Evolutionary conservation across 1,140 invertebrate genomes (phyloP), one percentile per base, ranked within the genome.

Genomic region (Pogonomyrmex californicus): DNA sequence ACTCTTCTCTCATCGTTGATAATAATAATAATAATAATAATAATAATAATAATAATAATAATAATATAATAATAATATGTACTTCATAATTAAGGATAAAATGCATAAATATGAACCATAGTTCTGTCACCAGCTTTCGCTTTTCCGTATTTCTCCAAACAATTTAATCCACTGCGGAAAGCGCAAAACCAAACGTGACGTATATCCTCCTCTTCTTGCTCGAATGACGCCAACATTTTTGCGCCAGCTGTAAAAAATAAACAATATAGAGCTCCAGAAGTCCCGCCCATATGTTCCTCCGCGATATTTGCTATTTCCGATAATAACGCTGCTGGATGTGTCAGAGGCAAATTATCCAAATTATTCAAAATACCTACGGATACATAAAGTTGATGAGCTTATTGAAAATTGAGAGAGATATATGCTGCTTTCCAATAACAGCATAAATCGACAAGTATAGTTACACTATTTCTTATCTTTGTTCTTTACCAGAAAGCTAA

Each of bases 71-170:
- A n/a, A n/a, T n/a, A n/a, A n/a, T 54, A 7, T 47, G 44, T 5
- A 60, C 2, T 58, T 75, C 51, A 49, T n/a, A n/a, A n/a, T n/a
- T n/a, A n/a, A n/a, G n/a, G n/a, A 41, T n/a, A 51, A 41, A 33
- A 1, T 58, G 1, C 10, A 30, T 30, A 44, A 47, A 62, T 70
- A 56, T 54, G 10, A 90, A 98, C 96, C 97, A 98, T 97, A 51
- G 98, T 98, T 91, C 98, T 96, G 92, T 98, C 97, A 1, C 98
- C 98, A 10, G 96, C 95, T 87, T 96, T 95, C 0, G 97, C 97
- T 85, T 97, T 96, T 17, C 97, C 97, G 92, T 98, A 98, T 90
- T 97, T 97, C 77, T 96, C 95, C 7, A 98, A 96, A 0, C 96
- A 96, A 47, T 96, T 90, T 60, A 97, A 94, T 1, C 96, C 97